Conservation (phyloP, 1,140 invertebrate species). For the Mizuhopecten yessoensis region DNA sequence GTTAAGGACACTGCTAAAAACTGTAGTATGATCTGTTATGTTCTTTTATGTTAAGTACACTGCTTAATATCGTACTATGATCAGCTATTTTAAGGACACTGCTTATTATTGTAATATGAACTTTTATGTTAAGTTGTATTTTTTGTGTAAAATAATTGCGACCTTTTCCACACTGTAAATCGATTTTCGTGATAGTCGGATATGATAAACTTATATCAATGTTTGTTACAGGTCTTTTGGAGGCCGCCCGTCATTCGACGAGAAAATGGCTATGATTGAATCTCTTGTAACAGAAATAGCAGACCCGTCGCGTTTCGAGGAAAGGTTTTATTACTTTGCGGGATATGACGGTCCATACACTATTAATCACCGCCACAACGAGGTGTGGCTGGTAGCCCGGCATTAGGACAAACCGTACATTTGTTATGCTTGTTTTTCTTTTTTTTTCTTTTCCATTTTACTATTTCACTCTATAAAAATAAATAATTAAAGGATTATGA, state of each 20-base stretch:
- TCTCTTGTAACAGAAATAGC: constrained; percentile 48
- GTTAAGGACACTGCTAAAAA: too few relatives aligned
- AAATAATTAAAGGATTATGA: background rate
- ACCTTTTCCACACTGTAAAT: too few relatives aligned
- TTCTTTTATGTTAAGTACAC: too few relatives aligned
- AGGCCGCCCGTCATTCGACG: constrained; percentile 44
- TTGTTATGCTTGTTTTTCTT: background rate
- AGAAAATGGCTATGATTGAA: constrained; percentile 46
- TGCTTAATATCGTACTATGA: too few relatives aligned
- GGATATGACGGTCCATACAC: constrained; percentile 72
- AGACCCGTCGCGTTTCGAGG: constrained; percentile 10
- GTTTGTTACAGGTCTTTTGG: constrained; percentile 59
- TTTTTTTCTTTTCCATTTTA: background rate
- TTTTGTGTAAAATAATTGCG: too few relatives aligned
- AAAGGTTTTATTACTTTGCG: constrained; percentile 54
- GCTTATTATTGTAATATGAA: too few relatives aligned
- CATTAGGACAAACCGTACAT: background rate
- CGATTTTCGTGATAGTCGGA: too few relatives aligned
- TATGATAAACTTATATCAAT: background rate
- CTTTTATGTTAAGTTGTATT: too few relatives aligned
- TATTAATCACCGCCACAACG: constrained; percentile 67
- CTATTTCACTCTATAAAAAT: constrained; percentile 40
- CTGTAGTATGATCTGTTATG: too few relatives aligned
- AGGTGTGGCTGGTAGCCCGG: constrained; percentile 66
- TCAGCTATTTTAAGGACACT: too few relatives aligned